Conservation (phyloP, 2,113 vertebrate species). For the Aythya baeri region DNA sequence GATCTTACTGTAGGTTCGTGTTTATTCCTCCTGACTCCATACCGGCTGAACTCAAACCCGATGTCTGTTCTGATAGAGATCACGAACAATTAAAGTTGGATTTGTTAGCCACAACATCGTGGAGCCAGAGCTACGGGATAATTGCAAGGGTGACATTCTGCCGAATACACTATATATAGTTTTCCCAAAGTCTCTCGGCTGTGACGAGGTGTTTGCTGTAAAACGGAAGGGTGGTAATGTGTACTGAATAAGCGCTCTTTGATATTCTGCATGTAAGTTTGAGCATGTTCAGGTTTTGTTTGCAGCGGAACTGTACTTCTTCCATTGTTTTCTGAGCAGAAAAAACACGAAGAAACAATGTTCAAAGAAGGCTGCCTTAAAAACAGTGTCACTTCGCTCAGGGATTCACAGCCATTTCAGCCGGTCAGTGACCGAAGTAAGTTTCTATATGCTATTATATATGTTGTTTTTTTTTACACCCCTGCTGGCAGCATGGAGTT, state of each 20-base stretch:
- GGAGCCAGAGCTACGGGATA: neutral
- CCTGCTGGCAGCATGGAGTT: neutral
- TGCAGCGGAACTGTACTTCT: slow-evolving; percentile 28
- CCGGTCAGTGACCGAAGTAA: neutral
- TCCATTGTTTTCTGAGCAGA: slow-evolving; percentile 46
- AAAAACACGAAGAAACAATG: neutral
- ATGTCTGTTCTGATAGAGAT: slow-evolving; percentile 40
- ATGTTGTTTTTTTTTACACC: neutral
- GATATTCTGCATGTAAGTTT: slow-evolving; percentile 50
- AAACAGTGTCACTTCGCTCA: neutral
- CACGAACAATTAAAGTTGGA: slow-evolving; percentile 40
- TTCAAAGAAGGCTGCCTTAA: neutral
- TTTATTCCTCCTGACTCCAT: slow-evolving; percentile 58
- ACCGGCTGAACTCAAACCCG: slow-evolving; percentile 2
- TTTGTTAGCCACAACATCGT: slow-evolving; percentile 40
- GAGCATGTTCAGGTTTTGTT: slow-evolving; percentile 37
- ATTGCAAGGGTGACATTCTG: neutral
- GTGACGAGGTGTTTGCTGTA: slow-evolving; percentile 62
- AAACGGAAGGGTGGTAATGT: slow-evolving; percentile 69
- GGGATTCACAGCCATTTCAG: neutral
- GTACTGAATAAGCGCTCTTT: slow-evolving; percentile 41
- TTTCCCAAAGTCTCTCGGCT: slow-evolving; percentile 54
- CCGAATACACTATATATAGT: neutral
- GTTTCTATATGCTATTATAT: neutral
- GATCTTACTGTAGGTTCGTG: slow-evolving; percentile 65